Base-by-base conservation (phyloP, 1,140 invertebrate genomes). In the Cherax destructor region DNA sequence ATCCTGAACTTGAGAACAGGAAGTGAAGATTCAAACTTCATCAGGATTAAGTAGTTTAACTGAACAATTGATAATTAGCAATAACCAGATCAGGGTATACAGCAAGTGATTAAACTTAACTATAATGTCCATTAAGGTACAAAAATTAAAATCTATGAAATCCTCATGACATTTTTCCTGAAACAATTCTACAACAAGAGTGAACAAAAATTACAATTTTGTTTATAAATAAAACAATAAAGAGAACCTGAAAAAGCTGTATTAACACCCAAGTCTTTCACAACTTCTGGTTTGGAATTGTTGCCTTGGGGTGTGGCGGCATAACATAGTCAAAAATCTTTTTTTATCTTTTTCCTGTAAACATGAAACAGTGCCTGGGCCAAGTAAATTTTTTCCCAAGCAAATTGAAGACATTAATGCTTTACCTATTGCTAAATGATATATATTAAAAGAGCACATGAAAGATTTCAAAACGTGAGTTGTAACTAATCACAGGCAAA, bases 401-500 rank as follows among this genome's bases (percentile, higher is more conserved):
- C 85, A 59, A 79, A 86, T 50, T 76, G 52, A 86, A 78, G 49
- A 56, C 59, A 65, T 59, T 81, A 76, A 72, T 89, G 69, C 79
- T 77, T 80, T 78, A 89, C 30, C 89, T 91, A 91, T 91, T 85
- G 83, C 89, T 91, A 91, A 86, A 85, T 89, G 59, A 83, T 86
- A 86, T 78, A 86, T 79, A 65, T 89, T 91, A 69, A 85, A 91
- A 91, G 89, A 91, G 89, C 89, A 91, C 89, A 91, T 91, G 76
- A 91, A 86, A 56, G 85, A 86, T 79, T 90, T 85, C 50, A 85
- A 52, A 91, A 91, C 80, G 89, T 91, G 87, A 83, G 78, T 79
- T 65, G 76, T 91, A 91, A 91, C 89, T 91, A 91, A 91, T 91
- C 89, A 91, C 89, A 91, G 89, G 89, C 89, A 91, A 86, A 91